Evolutionary conservation across 2,888 invertebrate genomes (phyloP).

Genomic region (Morinoia aosen): DNA sequence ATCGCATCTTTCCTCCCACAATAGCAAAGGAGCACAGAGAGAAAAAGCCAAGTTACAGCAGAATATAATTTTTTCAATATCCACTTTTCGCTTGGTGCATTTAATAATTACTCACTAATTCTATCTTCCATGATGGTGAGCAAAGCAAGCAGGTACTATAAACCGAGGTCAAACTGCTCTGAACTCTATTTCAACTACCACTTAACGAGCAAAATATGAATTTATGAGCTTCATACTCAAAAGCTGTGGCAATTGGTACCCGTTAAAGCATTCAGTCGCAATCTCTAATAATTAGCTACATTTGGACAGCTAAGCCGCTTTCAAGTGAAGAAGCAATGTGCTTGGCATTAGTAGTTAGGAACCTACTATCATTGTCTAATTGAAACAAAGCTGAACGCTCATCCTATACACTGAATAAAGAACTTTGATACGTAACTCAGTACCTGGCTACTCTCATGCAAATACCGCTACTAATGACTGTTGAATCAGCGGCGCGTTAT

Average conservation of each 20-base stretch:
- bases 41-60: constrained; percentile 5
- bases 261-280: neutral
- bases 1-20: neutral
- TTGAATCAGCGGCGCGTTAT: neutral
- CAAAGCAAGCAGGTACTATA: neutral
- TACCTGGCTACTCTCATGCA: neutral
- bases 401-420: neutral
- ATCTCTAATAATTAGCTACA: neutral
- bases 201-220: neutral
- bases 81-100: neutral
- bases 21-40: neutral
- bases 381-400: neutral
- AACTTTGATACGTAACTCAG: neutral
- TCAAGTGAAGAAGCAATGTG: neutral
- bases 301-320: neutral
- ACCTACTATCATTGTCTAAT: neutral
- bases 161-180: neutral
- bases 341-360: neutral
- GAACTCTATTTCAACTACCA: neutral
- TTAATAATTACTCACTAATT: neutral
- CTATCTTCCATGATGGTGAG: neutral
- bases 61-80: constrained; percentile 29
- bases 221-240: neutral
- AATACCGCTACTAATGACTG: neutral
- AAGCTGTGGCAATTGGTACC: neutral